These are phyloP conservation scores for Hypsibius dujardini DNA, from an alignment of 1,140 invertebrate genomes.

Conservation along the genomic window DNA sequence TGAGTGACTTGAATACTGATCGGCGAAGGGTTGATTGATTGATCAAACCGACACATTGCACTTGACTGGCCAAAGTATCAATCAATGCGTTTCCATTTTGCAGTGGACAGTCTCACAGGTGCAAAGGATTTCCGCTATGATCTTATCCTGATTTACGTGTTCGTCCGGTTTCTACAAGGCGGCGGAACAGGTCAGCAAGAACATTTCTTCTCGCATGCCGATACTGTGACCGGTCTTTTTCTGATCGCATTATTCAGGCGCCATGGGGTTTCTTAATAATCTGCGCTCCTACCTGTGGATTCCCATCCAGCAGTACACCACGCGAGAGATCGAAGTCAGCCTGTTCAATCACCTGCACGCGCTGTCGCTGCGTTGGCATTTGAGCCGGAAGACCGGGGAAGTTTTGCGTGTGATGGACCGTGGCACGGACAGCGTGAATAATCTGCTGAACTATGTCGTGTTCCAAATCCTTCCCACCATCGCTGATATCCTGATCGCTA, in stretches of 20 bases:
- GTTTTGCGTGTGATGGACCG: constrained; percentile 81
- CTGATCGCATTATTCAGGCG: constrained; percentile 26
- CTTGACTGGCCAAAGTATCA: too few relatives aligned
- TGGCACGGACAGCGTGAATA: constrained; percentile 83
- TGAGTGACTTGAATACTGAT: too few relatives aligned
- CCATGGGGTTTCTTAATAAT: constrained; percentile 65
- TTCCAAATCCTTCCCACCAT: constrained; percentile 69
- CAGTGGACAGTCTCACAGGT: constrained; percentile 54
- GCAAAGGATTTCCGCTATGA: constrained; percentile 56
- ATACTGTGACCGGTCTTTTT: constrained; percentile 7
- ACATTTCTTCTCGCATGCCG: neutral
- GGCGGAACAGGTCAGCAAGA: constrained; percentile 58
- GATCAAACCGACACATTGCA: too few relatives aligned
- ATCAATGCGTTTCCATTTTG: constrained; percentile 32
- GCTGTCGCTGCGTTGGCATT: constrained; percentile 53
- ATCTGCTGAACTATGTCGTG: constrained; percentile 51
- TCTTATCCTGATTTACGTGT: constrained; percentile 62
- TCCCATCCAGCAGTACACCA: constrained; percentile 80
- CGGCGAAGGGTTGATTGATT: too few relatives aligned
- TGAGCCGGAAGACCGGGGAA: constrained; percentile 84
- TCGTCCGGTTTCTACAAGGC: constrained; percentile 77
- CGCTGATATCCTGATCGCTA: constrained; percentile 74
- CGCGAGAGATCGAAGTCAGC: constrained; percentile 61
- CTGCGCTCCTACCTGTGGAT: constrained; percentile 81
- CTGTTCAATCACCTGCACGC: constrained; percentile 68